phyloP scores from a whole-genome alignment of 2,888 invertebrate species.

The Ypsolopha scabrella region DNA sequence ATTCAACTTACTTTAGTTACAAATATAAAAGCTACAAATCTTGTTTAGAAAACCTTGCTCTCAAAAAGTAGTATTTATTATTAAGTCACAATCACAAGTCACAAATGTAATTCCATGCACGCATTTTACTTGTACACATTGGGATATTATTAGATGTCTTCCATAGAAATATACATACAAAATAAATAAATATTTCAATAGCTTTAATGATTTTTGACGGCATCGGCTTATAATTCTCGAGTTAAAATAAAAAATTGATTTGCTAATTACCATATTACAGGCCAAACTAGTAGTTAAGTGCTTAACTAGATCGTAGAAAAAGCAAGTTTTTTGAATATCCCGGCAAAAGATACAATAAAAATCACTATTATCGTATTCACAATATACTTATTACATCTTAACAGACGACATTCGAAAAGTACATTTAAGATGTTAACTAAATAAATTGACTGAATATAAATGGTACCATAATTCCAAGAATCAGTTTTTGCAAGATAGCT shows the following conservation, averaged over 20 bases:
- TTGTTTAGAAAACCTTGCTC: no score
- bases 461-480: background rate
- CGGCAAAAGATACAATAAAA: background rate
- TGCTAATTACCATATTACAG: conserved; percentile 14
- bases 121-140: no score
- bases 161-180: conserved; percentile 14
- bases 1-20: no score
- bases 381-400: background rate
- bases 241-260: conserved; percentile 1
- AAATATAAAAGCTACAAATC: no score
- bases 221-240: no score
- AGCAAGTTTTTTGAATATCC: conserved; percentile 9
- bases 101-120: no score
- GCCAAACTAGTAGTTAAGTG: conserved; percentile 38
- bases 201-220: background rate
- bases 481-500: background rate
- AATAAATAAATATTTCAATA: background rate
- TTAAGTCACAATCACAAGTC: no score
- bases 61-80: no score
- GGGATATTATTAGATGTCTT: conserved; percentile 12
- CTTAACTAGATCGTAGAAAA: conserved; percentile 15
- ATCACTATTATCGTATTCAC: background rate
- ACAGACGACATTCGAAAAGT: background rate
- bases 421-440: background rate
- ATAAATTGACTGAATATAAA: background rate